Evolutionary conservation across 2,797 vertebrate genomes (phyloP).

Genomic region (Synaphobranchus kaupii): DNA sequence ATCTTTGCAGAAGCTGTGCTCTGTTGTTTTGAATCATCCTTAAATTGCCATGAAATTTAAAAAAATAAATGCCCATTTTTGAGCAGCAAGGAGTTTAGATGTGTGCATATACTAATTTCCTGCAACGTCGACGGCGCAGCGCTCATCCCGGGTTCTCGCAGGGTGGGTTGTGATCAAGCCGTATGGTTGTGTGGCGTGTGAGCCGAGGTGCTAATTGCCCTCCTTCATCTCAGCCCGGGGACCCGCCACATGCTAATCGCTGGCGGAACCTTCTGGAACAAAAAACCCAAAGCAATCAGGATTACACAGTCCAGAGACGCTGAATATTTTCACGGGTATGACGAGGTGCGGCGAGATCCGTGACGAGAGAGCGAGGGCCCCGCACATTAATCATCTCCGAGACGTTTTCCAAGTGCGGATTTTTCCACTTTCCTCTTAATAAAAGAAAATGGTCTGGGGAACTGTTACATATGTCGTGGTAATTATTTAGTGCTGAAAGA

Average conservation of each 20-base stretch:
- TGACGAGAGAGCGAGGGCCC: neutral
- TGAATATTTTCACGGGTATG: neutral
- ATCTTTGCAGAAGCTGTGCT: neutral
- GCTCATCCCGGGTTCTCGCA: neutral
- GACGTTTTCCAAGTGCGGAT: neutral
- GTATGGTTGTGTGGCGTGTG: neutral
- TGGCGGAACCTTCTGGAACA: neutral
- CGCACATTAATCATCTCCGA: neutral
- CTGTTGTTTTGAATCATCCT: neutral
- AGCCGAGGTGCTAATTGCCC: neutral
- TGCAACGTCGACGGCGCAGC: neutral
- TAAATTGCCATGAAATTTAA: neutral
- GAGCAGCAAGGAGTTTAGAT: neutral
- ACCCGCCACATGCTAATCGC: neutral
- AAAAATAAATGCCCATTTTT: too few relatives aligned
- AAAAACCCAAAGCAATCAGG: neutral
- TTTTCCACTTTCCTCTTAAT: neutral
- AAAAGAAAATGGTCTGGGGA: neutral
- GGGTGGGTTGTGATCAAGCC: neutral
- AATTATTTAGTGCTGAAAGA: neutral
- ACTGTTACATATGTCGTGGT: neutral
- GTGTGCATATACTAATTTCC: neutral
- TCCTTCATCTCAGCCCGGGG: neutral
- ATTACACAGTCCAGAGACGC: neutral
- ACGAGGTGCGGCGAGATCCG: neutral